Base-by-base conservation (phyloP, 2,888 invertebrate species). In the Tenthredo scrophulariae region DNA sequence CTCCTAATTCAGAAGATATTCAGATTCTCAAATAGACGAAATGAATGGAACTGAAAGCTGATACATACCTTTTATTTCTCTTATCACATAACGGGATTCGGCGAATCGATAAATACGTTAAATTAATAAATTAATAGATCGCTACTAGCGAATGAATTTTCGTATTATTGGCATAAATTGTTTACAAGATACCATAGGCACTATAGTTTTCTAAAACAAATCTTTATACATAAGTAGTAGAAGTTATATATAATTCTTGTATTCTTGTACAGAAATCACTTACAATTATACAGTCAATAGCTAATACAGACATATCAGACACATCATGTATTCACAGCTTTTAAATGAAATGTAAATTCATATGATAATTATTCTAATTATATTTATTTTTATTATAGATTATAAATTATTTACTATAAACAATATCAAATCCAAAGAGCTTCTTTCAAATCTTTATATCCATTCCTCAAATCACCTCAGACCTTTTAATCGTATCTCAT, bases 101-200 rank as follows among this genome's bases (percentile, higher is more conserved):
- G 2, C 22, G 22, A 13, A 62, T 62, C 10, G 62, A 62, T 26
- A 26, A 22, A 62, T 62, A 62, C 26, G 26, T 50, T 22, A 22
- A 62, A 58, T 58, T n/a, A 18, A 22, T 58, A 58, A 62, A 62
- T 62, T 7, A 62, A 15, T 33, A 29, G 1, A 18, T n/a, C 37
- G 33, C 33, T 70, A n/a, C 6, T 70, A 70, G n/a, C n/a, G 18
- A 37, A n/a, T 37, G 22, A 74, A n/a, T n/a, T 43, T 43, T 74
- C 37, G 43, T 22, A 74, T 43, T 40, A 40, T 43, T 70, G n/a
- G 18, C 37, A 43, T 22, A n/a, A 74, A n/a, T 70, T 40, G 29
- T 43, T 74, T 74, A 74, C 29, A 74, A 40, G 74, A 13, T 43
- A 74, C 22, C 46, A 13, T 74, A 74, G 26, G 40, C 22, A 74